A percentile compares a stretch with the other conserved stretches of the same genome.
phyloP scores from a whole-genome alignment of 2,797 vertebrate genomes.

The Enoplosus armatus region DNA sequence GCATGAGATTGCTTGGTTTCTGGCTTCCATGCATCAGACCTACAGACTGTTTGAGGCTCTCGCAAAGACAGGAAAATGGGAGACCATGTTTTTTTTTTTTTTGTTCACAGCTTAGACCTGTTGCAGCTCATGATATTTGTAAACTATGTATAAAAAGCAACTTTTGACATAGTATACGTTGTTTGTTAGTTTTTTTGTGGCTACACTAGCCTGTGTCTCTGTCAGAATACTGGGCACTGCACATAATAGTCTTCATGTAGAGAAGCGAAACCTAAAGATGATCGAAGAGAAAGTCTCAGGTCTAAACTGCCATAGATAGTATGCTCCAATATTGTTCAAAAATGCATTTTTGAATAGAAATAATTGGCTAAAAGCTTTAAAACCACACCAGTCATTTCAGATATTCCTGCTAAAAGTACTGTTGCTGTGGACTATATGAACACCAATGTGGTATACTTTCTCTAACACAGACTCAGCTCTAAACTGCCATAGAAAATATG shows the following conservation, averaged over 20 bases:
- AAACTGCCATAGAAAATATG: slow-evolving; percentile 51
- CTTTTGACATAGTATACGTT: slow-evolving; percentile 60
- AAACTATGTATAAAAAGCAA: slow-evolving; percentile 67
- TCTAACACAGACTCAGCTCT: slow-evolving; percentile 51
- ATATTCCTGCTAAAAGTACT: slow-evolving; percentile 46
- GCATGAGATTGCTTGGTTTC: slow-evolving; percentile 40
- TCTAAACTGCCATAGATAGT: slow-evolving; percentile 61
- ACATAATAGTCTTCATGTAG: slow-evolving; percentile 44
- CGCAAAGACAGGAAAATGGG: slow-evolving; percentile 74
- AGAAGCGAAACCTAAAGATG: slow-evolving; percentile 50
- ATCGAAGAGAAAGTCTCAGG: slow-evolving; percentile 54
- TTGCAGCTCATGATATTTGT: slow-evolving; percentile 70
- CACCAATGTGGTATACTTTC: slow-evolving; percentile 65
- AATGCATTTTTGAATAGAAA: slow-evolving; percentile 59
- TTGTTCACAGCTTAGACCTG: slow-evolving; percentile 83
- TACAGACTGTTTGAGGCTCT: slow-evolving; percentile 64
- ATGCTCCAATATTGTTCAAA: slow-evolving; percentile 50
- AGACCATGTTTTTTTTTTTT: slow-evolving; percentile 59
- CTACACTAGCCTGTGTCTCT: slow-evolving; percentile 47
- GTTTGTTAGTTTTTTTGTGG: slow-evolving; percentile 53
- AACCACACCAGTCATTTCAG: slow-evolving; percentile 37
- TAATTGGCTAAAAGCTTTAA: slow-evolving; percentile 34
- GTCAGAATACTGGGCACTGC: slow-evolving; percentile 62
- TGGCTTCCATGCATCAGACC: slow-evolving; percentile 49
- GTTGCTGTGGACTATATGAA: slow-evolving; percentile 49